phyloP scores from a whole-genome alignment of 92 coral and sea anemone genomes.

The Pocillopora grandis region DNA sequence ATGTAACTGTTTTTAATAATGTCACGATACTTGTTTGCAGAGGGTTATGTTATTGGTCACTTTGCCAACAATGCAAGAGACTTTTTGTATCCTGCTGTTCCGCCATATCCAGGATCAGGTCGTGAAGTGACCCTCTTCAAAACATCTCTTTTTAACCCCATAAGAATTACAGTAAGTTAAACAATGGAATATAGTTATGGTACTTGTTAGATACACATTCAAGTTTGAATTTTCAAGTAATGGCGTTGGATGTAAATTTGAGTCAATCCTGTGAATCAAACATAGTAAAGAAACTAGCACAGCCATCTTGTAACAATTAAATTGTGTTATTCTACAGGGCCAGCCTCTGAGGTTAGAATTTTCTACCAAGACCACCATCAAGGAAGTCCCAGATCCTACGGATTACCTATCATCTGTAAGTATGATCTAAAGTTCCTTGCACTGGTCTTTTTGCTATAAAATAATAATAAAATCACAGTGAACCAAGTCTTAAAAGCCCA shows the following conservation, averaged over 20 bases:
- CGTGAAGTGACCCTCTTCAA: conserved; percentile 90
- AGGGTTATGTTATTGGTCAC: conserved; percentile 97
- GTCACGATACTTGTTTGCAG: conserved; percentile 31
- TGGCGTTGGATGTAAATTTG: no score
- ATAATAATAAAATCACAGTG: no score
- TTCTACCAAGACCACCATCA: conserved; percentile 95
- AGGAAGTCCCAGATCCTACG: conserved; percentile 92
- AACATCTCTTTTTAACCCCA: conserved; percentile 95
- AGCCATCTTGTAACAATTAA: no score
- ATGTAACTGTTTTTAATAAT: no score
- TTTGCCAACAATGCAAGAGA: conserved; percentile 96
- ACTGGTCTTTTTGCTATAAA: no score
- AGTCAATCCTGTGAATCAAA: no score
- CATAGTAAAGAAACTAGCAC: no score
- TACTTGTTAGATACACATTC: no score
- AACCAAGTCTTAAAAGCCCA: no score
- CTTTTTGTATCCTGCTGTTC: conserved; percentile 86
- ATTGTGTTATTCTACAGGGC: conserved; percentile 50
- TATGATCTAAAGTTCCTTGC: not conserved
- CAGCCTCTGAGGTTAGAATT: conserved; percentile 89
- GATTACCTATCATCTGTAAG: conserved; percentile 88
- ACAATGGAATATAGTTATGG: not conserved
- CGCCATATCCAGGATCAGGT: conserved; percentile 87
- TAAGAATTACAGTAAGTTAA: conserved; percentile 87
- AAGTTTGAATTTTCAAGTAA: no score